phyloP scores from a whole-genome alignment of 2,797 vertebrate genomes.

The Lagodon rhomboides region DNA sequence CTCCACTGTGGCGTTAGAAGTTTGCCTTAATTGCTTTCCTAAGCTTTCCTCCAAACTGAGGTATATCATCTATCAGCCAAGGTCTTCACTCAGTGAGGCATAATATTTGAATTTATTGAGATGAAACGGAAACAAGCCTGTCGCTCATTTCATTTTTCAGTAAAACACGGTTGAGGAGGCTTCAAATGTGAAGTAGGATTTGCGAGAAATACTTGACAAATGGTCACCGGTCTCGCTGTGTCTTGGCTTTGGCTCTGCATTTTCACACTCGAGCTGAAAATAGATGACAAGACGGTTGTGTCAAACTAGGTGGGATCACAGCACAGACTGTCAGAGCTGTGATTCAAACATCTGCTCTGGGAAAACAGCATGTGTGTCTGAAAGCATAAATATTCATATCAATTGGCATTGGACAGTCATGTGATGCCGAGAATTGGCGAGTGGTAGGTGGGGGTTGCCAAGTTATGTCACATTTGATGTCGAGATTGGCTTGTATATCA shows the following conservation, averaged over 20 bases:
- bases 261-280: conserved; percentile 65
- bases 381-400: conserved; percentile 47
- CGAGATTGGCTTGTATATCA: conserved; percentile 31
- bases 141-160: not conserved
- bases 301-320: conserved; percentile 68
- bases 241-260: conserved; percentile 44
- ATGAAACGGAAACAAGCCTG: not conserved
- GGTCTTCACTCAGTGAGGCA: not conserved
- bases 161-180: not conserved
- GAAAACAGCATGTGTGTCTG: conserved; percentile 50
- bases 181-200: not conserved
- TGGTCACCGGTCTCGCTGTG: not conserved
- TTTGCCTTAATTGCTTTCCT: not conserved
- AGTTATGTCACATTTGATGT: conserved; percentile 26
- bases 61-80: not conserved
- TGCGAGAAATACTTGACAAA: conserved; percentile 23
- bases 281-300: conserved; percentile 59
- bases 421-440: conserved; percentile 23
- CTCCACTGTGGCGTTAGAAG: not conserved
- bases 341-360: conserved; percentile 70
- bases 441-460: conserved; percentile 4
- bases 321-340: conserved; percentile 52
- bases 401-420: conserved; percentile 21
- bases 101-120: not conserved
- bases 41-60: not conserved